Conservation (phyloP, 2,113 vertebrate genomes). For the Calidris pugnax region DNA sequence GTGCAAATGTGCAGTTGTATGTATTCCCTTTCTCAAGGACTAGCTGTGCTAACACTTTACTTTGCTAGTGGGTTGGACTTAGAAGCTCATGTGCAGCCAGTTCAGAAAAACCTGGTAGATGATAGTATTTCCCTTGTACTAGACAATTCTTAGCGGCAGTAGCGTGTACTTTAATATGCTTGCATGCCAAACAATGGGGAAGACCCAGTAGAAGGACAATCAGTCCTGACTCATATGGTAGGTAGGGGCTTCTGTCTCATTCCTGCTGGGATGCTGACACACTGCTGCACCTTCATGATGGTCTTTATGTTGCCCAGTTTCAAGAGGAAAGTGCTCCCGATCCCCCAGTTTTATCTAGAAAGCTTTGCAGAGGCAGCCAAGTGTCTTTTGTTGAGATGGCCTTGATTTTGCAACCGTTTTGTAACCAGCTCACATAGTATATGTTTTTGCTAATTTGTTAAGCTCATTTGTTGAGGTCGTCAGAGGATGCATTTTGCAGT, state of each 20-base stretch:
- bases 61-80: background rate
- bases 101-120: background rate
- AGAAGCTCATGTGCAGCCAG: background rate
- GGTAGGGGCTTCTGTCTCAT: background rate
- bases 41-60: background rate
- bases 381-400: background rate
- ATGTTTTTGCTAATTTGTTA: background rate
- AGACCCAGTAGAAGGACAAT: background rate
- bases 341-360: background rate
- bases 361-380: background rate
- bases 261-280: background rate
- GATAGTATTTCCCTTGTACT: too few species aligned
- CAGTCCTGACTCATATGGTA: background rate
- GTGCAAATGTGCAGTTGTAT: background rate
- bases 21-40: background rate
- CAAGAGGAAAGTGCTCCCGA: background rate
- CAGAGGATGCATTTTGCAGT: background rate
- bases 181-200: background rate
- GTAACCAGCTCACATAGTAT: background rate
- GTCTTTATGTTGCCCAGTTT: background rate
- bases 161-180: background rate
- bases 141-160: background rate
- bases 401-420: background rate
- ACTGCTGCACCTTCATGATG: background rate
- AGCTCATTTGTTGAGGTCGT: background rate